Base-by-base conservation (phyloP, 2,113 vertebrate genomes). In the Carettochelys insculpta region DNA sequence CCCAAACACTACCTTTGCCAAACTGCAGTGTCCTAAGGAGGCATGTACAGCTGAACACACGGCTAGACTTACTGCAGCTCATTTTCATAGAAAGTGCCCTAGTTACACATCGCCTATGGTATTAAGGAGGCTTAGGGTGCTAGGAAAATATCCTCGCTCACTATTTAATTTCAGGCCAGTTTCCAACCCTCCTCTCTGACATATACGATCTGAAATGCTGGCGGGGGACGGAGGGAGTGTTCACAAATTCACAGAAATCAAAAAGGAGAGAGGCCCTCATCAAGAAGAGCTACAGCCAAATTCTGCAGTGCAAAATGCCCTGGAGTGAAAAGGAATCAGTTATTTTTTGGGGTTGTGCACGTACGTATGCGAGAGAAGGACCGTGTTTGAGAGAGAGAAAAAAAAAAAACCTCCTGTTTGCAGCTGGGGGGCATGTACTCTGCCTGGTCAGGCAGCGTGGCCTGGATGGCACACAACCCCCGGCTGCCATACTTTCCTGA, bases 1-100 rank as follows among this genome's bases (percentile, higher is more conserved):
- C 50, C 14, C 20, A 10, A 75, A 29, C 45, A 41, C 48, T 54
- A 71, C 1, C 1, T 6, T 48, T 0, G 0, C n/a, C n/a, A 41
- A 75, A 82, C 58, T 31, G 25, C 82, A 82, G 12, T 8, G 19
- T 24, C 31, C 41, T 14, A n/a, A 24, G 41, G 82, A 52, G 50
- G 34, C n/a, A 9, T 14, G 8, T 53, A n/a, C 31, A n/a, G 47
- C 17, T 50, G 29, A 51, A n/a, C 19, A 13, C 20, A 24, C n/a
- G n/a, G 20, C 34, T 38, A n/a, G 19, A 31, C 48, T 41, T 19
- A 73, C 14, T 17, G 8, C 14, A 65, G 58, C 34, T 31, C 58
- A 34, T 61, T 41, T 41, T 71, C 24, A 73, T 5, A 24, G 8
- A 22, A 29, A 45, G 41, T 27, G 25, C 22, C 29, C 11, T 73